These are phyloP conservation scores for Empidonax traillii DNA, from an alignment of 2,113 vertebrate species.

Conservation along the genomic window DNA sequence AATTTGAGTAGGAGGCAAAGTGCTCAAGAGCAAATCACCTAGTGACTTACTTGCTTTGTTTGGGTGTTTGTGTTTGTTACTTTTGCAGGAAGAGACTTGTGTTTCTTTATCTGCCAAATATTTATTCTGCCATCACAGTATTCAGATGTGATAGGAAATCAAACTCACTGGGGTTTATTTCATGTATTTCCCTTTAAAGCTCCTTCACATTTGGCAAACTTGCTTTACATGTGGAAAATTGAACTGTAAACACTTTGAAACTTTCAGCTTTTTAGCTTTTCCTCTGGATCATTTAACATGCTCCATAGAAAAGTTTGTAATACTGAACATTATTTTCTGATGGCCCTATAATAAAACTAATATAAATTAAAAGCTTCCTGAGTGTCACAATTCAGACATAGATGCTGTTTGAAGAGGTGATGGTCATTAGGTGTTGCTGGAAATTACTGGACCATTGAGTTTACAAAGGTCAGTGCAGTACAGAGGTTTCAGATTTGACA, in stretches of 20 bases:
- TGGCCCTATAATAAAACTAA: not conserved
- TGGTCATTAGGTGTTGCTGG: not conserved
- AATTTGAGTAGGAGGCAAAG: not conserved
- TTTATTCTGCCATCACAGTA: not conserved
- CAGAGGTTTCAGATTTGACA: not conserved
- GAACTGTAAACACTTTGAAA: not conserved
- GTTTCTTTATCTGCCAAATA: not conserved
- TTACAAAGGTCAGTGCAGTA: not conserved
- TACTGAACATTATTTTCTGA: not conserved
- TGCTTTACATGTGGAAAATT: not conserved
- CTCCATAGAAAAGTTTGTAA: not conserved
- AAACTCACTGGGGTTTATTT: not conserved
- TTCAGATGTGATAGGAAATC: not conserved
- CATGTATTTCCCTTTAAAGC: not conserved
- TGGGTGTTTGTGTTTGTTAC: not conserved
- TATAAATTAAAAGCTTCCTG: not conserved
- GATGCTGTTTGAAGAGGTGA: not conserved
- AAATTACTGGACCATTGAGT: not conserved
- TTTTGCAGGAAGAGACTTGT: not conserved
- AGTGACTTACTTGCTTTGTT: not conserved
- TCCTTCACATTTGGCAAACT: not conserved
- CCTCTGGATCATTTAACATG: not conserved
- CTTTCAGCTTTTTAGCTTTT: not conserved
- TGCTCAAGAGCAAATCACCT: not conserved
- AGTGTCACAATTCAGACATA: not conserved